phyloP scores from a whole-genome alignment of 2,888 invertebrate genomes.

The Apamea monoglypha region DNA sequence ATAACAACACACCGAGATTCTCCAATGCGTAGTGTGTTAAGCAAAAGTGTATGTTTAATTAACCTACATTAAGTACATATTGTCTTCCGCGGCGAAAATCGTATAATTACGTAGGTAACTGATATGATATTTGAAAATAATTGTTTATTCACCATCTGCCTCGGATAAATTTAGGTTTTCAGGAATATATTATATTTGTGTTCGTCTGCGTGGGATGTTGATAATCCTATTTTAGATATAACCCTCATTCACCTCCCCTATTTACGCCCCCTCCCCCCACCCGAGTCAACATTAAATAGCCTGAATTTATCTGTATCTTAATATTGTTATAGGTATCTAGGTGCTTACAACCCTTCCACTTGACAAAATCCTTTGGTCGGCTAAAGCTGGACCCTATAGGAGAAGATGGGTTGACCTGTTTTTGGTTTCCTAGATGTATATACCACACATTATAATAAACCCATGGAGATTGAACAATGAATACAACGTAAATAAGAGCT shows the following conservation, averaged over 20 bases:
- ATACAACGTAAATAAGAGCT: neutral
- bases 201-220: neutral
- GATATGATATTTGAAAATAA: constrained; percentile 55
- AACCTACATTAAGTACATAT: no score
- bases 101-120: no score
- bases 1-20: no score
- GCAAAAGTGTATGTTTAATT: no score
- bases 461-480: neutral
- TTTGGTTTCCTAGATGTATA: neutral
- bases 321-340: neutral
- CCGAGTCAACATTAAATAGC: neutral
- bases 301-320: neutral
- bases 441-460: neutral
- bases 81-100: no score
- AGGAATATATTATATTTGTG: constrained; percentile 9
- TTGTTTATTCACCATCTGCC: constrained; percentile 41
- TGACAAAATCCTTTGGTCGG: constrained; percentile 29
- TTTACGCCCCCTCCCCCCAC: no score
- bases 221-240: neutral
- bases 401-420: constrained; percentile 15
- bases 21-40: no score
- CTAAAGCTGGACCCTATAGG: neutral
- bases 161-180: constrained; percentile 6
- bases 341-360: constrained; percentile 20
- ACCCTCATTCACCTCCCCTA: neutral